phyloP scores from a whole-genome alignment of 2,888 invertebrate species.

The Lepidochrysops patricia region DNA sequence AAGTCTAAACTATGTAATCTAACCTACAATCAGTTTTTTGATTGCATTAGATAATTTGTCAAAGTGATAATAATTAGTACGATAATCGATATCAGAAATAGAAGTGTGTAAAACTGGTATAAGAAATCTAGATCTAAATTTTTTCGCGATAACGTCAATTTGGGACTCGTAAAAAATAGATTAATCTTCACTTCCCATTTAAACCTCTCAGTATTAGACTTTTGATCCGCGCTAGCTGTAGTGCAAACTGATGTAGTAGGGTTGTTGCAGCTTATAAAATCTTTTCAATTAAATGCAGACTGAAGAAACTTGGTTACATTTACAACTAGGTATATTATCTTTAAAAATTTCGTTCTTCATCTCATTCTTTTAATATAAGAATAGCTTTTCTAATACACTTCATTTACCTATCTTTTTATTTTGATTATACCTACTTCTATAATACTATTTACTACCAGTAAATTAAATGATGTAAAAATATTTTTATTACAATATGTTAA shows the following conservation, averaged over 20 bases:
- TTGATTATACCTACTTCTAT: background rate
- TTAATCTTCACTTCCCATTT: background rate
- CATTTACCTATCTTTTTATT: too few species aligned
- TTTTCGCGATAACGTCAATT: background rate
- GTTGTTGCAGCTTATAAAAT: background rate
- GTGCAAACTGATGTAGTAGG: conserved; percentile 2
- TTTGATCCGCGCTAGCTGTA: background rate
- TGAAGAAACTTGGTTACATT: background rate
- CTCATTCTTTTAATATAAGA: background rate
- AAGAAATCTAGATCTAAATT: background rate
- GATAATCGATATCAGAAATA: too few species aligned
- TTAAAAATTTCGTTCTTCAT: background rate
- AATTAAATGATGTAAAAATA: background rate
- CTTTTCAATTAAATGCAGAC: background rate
- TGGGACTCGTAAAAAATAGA: background rate
- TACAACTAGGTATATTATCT: too few species aligned
- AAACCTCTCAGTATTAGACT: background rate
- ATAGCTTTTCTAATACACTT: background rate
- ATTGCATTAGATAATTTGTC: too few species aligned
- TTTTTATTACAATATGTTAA: background rate
- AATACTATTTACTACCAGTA: background rate
- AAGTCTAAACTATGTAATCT: too few species aligned
- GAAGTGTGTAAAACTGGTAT: too few species aligned
- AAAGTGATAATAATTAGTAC: too few species aligned
- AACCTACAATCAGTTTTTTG: too few species aligned